phyloP scores from a whole-genome alignment of 1,140 invertebrate genomes.

The Gonatopus flavifemur region DNA sequence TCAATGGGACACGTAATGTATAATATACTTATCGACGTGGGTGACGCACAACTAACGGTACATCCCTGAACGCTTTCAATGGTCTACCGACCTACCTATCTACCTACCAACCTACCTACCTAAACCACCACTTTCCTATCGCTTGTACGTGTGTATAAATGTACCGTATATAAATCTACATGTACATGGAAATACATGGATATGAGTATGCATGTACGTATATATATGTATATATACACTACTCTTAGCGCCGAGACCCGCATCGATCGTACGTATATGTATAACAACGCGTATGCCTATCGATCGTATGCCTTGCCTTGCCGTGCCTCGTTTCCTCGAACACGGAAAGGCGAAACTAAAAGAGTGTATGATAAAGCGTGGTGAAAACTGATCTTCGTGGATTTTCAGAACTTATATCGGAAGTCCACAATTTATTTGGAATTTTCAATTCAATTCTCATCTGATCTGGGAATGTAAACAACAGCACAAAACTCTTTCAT shows the following conservation, averaged over 20 bases:
- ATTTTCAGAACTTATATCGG: too few species aligned
- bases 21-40: slow-evolving; percentile 13
- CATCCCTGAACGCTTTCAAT: slow-evolving; percentile 35
- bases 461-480: too few species aligned
- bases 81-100: slow-evolving; percentile 34
- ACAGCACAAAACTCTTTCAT: too few species aligned
- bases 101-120: slow-evolving; percentile 19
- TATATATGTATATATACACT: slow-evolving; percentile 27
- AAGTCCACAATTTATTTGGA: too few species aligned
- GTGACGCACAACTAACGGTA: slow-evolving; percentile 32
- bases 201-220: neutral
- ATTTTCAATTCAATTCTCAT: too few species aligned
- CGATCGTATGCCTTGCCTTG: slow-evolving; percentile 24
- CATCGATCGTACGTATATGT: slow-evolving; percentile 34
- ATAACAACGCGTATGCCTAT: slow-evolving; percentile 33
- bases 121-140: slow-evolving; percentile 32
- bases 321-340: slow-evolving; percentile 13
- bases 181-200: too few species aligned
- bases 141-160: neutral
- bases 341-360: slow-evolving; percentile 20
- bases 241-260: slow-evolving; percentile 27
- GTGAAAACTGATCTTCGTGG: too few species aligned
- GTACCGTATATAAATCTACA: neutral
- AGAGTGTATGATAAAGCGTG: too few species aligned
- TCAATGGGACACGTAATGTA: slow-evolving; percentile 23